These are phyloP conservation scores for Epinotia ramella DNA, from an alignment of 2,888 invertebrate genomes.

Conservation along the genomic window DNA sequence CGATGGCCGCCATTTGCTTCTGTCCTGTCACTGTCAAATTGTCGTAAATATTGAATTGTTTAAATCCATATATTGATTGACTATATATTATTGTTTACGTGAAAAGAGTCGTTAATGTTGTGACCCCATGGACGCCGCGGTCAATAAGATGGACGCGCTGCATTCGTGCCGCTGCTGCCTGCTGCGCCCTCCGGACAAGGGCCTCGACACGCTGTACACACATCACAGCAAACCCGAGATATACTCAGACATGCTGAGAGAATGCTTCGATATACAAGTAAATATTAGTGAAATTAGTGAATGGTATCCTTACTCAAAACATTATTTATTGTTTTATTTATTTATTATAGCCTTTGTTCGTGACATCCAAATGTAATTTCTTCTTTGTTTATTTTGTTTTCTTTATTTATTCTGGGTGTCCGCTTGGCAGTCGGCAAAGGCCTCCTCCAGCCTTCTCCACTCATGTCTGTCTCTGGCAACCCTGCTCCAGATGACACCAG, in stretches of 20 bases:
- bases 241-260: conserved; percentile 74
- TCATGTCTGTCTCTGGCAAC: no score
- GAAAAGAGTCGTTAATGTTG: background rate
- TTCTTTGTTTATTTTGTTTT: no score
- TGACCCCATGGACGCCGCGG: background rate
- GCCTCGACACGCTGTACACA: conserved; percentile 63
- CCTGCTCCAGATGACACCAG: no score
- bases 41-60: background rate
- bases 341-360: no score
- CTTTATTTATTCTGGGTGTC: no score
- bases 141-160: conserved; percentile 57
- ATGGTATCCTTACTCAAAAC: no score
- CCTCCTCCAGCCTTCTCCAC: no score
- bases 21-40: background rate
- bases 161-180: conserved; percentile 70
- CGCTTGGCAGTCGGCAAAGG: no score
- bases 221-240: conserved; percentile 68
- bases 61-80: background rate
- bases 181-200: conserved; percentile 69
- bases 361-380: no score
- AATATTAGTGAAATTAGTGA: conserved; percentile 48
- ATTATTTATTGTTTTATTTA: no score
- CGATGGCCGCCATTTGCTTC: background rate
- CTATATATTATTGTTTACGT: background rate
- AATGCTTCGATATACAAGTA: conserved; percentile 78